Percentiles rank a stretch among this genome's conserved stretches.
phyloP scores from a whole-genome alignment of 2,888 invertebrate genomes.

The Eristalis arbustorum region DNA sequence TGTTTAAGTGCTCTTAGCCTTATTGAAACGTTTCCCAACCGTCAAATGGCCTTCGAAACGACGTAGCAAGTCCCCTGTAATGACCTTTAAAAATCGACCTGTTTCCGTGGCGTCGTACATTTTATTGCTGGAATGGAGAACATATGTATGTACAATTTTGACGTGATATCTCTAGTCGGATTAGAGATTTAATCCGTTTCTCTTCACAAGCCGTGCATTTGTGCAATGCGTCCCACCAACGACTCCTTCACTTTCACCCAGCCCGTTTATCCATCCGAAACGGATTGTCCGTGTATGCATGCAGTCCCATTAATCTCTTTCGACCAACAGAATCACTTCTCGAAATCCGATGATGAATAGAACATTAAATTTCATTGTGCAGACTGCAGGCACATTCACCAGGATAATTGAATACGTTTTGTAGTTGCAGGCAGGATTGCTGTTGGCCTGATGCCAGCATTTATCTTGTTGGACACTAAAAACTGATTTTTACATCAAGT shows the following conservation, averaged over 20 bases:
- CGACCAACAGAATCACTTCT: constrained; percentile 22
- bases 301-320: constrained; percentile 13
- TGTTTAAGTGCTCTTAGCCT: neutral
- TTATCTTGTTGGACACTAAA: constrained; percentile 50
- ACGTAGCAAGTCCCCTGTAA: neutral
- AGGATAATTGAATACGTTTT: constrained; percentile 51
- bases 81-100: neutral
- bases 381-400: constrained; percentile 42
- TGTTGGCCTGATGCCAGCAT: constrained; percentile 40
- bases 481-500: constrained; percentile 41
- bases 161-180: no score
- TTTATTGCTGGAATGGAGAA: neutral
- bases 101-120: neutral
- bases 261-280: neutral
- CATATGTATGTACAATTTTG: neutral
- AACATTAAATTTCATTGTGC: constrained; percentile 51
- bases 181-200: neutral
- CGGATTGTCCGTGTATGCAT: neutral
- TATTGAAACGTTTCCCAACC: neutral
- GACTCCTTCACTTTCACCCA: neutral
- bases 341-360: constrained; percentile 57
- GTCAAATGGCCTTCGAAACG: neutral
- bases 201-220: no score
- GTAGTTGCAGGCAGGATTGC: constrained; percentile 7
- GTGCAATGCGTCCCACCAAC: neutral